Conservation (phyloP, 2,888 invertebrate genomes). For the Dynastes maya region DNA sequence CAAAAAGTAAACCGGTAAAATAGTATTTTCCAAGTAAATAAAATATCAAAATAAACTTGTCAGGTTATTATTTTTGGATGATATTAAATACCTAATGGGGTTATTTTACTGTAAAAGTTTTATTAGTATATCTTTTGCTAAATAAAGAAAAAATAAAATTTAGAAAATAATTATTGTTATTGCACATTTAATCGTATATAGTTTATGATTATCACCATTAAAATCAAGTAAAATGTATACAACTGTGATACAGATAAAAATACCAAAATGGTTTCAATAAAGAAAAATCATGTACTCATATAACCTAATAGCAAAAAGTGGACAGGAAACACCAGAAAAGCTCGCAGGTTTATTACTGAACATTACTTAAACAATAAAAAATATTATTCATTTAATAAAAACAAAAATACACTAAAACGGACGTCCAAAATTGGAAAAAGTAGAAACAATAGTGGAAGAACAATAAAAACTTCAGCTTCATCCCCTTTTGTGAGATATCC, state of each 20-base stretch:
- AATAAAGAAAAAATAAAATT: too few relatives aligned
- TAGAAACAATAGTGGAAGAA: slow-evolving; percentile 50
- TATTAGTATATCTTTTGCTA: too few relatives aligned
- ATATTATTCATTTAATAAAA: slow-evolving; percentile 47
- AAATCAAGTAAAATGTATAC: too few relatives aligned
- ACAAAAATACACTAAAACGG: slow-evolving; percentile 43
- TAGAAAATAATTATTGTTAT: too few relatives aligned
- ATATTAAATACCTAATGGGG: too few relatives aligned
- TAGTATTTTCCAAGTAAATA: too few relatives aligned
- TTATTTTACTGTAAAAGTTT: too few relatives aligned
- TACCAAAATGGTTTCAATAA: slow-evolving; percentile 16
- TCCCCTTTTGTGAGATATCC: slow-evolving; percentile 51
- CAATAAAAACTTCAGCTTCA: slow-evolving; percentile 48
- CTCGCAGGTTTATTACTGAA: slow-evolving; percentile 42
- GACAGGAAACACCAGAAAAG: slow-evolving; percentile 1
- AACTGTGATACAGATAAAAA: neutral
- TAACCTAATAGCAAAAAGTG: slow-evolving; percentile 20
- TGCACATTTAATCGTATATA: too few relatives aligned
- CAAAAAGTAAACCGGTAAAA: too few relatives aligned
- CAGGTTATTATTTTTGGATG: too few relatives aligned
- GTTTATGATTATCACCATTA: too few relatives aligned
- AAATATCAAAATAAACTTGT: neutral
- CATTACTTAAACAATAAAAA: slow-evolving; percentile 39
- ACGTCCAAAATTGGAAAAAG: slow-evolving; percentile 46
- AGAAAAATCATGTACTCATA: neutral